Conservation (phyloP, 2,113 vertebrate species). For the Leucosticte australis region DNA sequence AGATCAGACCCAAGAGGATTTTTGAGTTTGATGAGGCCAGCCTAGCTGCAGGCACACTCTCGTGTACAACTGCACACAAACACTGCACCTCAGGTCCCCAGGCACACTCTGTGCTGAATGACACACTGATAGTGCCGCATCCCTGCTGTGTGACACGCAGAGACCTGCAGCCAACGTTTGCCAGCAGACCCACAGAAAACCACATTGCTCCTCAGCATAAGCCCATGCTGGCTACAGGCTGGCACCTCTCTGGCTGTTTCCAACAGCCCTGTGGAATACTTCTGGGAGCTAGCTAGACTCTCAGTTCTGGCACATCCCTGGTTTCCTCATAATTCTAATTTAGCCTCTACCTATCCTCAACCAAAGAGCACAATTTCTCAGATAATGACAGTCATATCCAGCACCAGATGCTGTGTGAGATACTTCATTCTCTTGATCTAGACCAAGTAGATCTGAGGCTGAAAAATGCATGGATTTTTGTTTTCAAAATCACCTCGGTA, state of each 20-base stretch:
- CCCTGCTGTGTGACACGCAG: not conserved
- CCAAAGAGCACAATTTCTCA: not conserved
- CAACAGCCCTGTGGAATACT: not conserved
- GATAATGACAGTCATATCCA: not conserved
- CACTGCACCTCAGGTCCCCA: not conserved
- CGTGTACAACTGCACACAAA: not conserved
- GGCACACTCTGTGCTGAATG: not conserved
- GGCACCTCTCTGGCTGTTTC: not conserved
- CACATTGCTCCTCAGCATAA: not conserved
- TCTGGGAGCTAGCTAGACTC: not conserved
- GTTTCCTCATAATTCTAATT: not conserved
- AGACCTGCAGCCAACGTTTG: rapidly evolving
- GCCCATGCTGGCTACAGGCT: not conserved
- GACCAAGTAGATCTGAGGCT: not conserved
- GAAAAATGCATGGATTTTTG: not conserved
- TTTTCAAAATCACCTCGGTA: rapidly evolving
- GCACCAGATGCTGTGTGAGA: not conserved
- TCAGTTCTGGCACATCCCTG: not conserved
- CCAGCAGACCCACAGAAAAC: not conserved
- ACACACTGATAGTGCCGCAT: rapidly evolving
- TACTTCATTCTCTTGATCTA: not conserved
- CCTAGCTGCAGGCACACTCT: not conserved
- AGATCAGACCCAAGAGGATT: not conserved
- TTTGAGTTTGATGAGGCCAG: not conserved
- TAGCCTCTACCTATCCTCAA: not conserved